A percentile compares a stretch with the other conserved stretches of the same genome.
These are phyloP conservation scores for Lytechinus pictus DNA, from an alignment of 35 echinoderm and acorn worm species.

Conservation along the genomic window DNA sequence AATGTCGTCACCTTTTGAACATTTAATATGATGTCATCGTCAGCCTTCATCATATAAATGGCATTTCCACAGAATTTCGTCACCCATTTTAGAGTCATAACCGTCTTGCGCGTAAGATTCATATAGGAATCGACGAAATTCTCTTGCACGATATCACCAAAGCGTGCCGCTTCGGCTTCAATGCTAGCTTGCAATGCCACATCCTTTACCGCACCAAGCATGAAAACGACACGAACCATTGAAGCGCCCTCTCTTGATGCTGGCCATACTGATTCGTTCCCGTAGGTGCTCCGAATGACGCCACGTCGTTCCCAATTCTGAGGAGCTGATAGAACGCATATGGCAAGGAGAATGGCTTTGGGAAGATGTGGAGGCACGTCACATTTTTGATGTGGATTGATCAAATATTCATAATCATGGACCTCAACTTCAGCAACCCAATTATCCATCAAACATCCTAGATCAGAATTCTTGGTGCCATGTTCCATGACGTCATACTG, in stretches of 20 bases:
- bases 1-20: slow-evolving; percentile 34
- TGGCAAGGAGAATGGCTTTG: slow-evolving; percentile 36
- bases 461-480: background rate
- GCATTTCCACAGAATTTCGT: slow-evolving; percentile 45
- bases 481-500: background rate
- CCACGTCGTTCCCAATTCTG: slow-evolving; percentile 18
- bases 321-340: slow-evolving; percentile 31
- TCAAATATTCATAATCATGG: slow-evolving; percentile 11
- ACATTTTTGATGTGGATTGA: background rate
- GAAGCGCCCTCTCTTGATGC: background rate
- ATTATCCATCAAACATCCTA: background rate
- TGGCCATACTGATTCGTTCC: slow-evolving; percentile 23
- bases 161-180: slow-evolving; percentile 3
- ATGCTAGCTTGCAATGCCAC: background rate
- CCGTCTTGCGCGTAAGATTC: slow-evolving; percentile 69
- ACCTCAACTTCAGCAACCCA: background rate
- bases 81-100: slow-evolving; percentile 70
- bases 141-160: slow-evolving; percentile 60
- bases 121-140: slow-evolving; percentile 62
- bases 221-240: slow-evolving; percentile 42
- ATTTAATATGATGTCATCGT: slow-evolving; percentile 74
- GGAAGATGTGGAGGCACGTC: background rate
- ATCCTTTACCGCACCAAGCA: slow-evolving; percentile 30
- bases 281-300: slow-evolving; percentile 11
- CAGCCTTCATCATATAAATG: slow-evolving; percentile 62